Base-by-base conservation (phyloP, 1,140 invertebrate species). In the Drosophila hydei region DNA sequence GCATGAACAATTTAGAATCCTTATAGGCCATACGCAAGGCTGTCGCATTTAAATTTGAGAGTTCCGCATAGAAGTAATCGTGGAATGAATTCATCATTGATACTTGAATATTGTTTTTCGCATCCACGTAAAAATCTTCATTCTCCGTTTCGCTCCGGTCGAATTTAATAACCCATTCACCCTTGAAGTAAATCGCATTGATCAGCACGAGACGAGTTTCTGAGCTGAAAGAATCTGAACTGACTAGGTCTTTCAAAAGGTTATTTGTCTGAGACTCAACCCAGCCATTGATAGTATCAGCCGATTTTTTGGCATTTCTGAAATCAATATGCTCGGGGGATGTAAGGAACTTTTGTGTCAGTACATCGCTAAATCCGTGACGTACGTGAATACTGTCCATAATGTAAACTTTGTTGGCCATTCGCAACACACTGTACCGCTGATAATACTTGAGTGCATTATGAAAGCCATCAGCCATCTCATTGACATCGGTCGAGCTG, bases 111-210 rank as follows among this genome's bases (percentile, higher is more conserved):
- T 64, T 60, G 8, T 89, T 67, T 4, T 63, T 77, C 42, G 91
- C 64, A 9, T 76, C 84, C 6, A 91, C 45, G 40, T 87, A 84
- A 74, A 93, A 94, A 43, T 75, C 25, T 33, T 83, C 91, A 8
- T 80, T 58, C 1, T 27, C 11, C 3, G 93, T 69, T 19, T 5
- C 64, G 42, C 23, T 59, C 23, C n/a, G n/a, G 21, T 93, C 67
- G 72, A 94, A 94, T 36, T 68, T 70, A 42, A 91, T n/a, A 18
- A 72, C 30, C 93, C 93, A 94, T 16, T 64, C 52, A 11, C 92
- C 96, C 92, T 97, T 97, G 90, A 98, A 98, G 89, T 97, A 96
- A 52, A 98, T 93, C 7, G 96, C 96, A 92, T 97, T 98, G 7
- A 97, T 92, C 0, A 98, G 92, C 2, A 97, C 93, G 6, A 97